Evolutionary conservation across 1,140 invertebrate species (phyloP).

Genomic region (Agrypnia vestita): DNA sequence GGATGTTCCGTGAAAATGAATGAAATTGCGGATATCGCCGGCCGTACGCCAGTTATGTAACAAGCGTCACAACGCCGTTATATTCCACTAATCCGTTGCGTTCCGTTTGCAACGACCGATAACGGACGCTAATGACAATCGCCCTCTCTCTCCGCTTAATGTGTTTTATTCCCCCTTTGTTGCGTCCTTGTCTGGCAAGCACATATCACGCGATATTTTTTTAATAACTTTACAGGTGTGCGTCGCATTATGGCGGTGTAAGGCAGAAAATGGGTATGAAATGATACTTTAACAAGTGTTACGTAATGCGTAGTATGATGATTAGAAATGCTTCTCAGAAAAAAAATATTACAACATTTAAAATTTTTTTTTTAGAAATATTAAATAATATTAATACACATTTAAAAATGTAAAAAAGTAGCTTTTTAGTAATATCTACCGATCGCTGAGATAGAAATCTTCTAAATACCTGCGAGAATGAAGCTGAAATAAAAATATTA

Average conservation of each 20-base stretch:
- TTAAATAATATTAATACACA: too few species aligned
- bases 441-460: too few species aligned
- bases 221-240: background rate
- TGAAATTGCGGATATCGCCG: background rate
- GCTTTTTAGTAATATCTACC: too few species aligned
- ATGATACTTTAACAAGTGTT: background rate
- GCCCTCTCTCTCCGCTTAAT: background rate
- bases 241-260: too few species aligned
- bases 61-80: constrained; percentile 5
- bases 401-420: too few species aligned
- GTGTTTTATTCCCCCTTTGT: background rate
- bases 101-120: background rate
- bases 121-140: constrained; percentile 13
- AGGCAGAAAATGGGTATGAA: too few species aligned
- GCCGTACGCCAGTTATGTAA: background rate
- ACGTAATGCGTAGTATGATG: background rate
- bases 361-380: too few species aligned
- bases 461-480: too few species aligned
- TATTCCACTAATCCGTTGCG: background rate
- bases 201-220: constrained; percentile 2
- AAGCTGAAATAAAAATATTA: too few species aligned
- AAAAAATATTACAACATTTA: too few species aligned
- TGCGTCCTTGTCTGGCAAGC: background rate
- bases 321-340: background rate
- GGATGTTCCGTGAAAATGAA: background rate